Conservation (phyloP, 2,113 vertebrate species). For the Eurystomus gularis region DNA sequence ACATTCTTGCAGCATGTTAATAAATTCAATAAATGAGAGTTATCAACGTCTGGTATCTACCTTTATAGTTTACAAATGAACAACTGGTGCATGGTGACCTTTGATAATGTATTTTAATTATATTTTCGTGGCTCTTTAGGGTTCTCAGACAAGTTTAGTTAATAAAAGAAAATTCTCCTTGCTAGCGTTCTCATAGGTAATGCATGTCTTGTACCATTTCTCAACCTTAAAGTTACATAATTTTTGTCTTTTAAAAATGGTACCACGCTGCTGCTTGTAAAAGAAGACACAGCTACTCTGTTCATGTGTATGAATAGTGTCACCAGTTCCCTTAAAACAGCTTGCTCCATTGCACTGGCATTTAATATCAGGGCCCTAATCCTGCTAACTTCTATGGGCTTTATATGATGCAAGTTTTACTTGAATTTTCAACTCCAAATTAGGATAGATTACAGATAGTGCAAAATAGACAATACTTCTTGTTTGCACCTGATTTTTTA, state of each 20-base stretch:
- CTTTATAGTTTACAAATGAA: constrained; percentile 23
- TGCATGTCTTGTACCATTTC: not conserved
- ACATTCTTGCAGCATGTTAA: constrained; percentile 40
- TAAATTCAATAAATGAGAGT: constrained; percentile 38
- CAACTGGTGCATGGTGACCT: constrained; percentile 48
- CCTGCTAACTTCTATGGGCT: not conserved
- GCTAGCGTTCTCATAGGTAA: not conserved
- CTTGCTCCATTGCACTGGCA: fast-evolving
- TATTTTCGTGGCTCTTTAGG: not conserved
- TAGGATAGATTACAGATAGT: not conserved
- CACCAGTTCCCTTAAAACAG: not conserved
- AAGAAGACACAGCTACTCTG: not conserved
- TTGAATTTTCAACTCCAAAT: not conserved
- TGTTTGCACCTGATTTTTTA: not conserved
- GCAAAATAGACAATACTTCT: not conserved
- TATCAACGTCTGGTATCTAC: constrained; percentile 49
- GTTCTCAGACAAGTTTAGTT: constrained; percentile 3
- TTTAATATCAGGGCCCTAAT: not conserved
- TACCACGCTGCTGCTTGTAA: not conserved
- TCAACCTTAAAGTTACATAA: not conserved
- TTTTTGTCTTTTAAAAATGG: not conserved
- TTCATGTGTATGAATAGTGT: not conserved
- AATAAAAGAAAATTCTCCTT: not conserved
- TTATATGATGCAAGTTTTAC: not conserved
- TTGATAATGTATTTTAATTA: constrained; percentile 39